Base-by-base conservation (phyloP, 2,113 vertebrate species). In the Podocnemis expansa region DNA sequence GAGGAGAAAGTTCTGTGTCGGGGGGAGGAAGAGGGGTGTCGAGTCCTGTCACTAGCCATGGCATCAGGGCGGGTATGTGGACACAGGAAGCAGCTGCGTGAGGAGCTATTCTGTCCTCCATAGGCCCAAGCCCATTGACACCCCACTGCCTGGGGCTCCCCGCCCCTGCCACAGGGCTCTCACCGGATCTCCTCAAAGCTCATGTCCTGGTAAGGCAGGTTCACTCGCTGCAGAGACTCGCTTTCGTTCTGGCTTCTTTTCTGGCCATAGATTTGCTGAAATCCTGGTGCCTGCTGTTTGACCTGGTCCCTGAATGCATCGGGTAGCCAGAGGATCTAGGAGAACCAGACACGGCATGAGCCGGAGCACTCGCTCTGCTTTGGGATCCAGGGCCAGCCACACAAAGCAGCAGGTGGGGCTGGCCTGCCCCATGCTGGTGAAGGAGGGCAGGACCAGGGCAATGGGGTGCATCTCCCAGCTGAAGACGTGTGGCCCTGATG, bases 291-390 rank as follows among this genome's bases (percentile, higher is more conserved):
- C 12, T 22, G 89, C 19, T 56, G 80, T 60, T 94, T 98, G 63
- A 99, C 99, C 14, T 96, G 82, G 1, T 97, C 95, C 88, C 99
- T 98, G 80, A 98, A 89, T 22, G 84, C 85, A 75, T 98, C 85
- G 0, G 99, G 99, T 93, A 99, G 98, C 99, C 99, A 99, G 43
- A 99, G 97, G 47, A 99, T 96, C 99, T 99, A 92, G 56, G 83
- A 70, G 82, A n/a, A 78, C 55, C 47, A 14, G 43, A 38, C 11
- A 43, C 95, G 90, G 83, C 54, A 12, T 70, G 47, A 29, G 93
- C n/a, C 9, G 88, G 25, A 11, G 9, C n/a, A 17, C 54, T 89
- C 75, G 38, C 47, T 84, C 45, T 80, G 51, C 82, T 86, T 12
- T 3, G 1, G 0, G 47, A 63, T 12, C 75, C 27, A 52, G 41